phyloP scores from a whole-genome alignment of 2,113 vertebrate species.

The Myxocyprinus asiaticus region DNA sequence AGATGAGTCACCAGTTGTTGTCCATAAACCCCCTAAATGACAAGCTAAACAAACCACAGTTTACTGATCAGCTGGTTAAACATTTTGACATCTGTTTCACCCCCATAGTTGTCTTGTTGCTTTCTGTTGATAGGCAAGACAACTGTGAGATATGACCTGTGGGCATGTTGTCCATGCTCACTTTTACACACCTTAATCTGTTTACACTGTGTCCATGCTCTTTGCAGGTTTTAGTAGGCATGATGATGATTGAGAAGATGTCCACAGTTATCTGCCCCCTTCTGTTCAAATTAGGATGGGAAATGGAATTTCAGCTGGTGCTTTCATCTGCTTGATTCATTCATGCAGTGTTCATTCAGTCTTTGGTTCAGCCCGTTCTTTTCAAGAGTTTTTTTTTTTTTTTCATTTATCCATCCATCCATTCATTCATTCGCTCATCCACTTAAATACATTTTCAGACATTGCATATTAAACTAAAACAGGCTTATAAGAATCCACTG shows the following conservation, averaged over 20 bases:
- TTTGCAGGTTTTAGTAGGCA: too few relatives aligned
- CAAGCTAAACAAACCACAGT: slow-evolving; percentile 27
- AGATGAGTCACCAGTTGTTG: slow-evolving; percentile 48
- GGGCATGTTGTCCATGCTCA: not conserved
- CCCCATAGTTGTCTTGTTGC: not conserved
- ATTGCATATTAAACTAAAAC: not conserved
- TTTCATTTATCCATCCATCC: not conserved
- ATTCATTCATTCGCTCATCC: too few relatives aligned
- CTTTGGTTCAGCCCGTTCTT: not conserved
- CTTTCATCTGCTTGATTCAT: not conserved
- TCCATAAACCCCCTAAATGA: slow-evolving; percentile 43
- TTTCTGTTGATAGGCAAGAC: not conserved
- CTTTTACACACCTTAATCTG: not conserved
- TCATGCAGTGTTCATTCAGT: not conserved
- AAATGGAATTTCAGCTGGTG: not conserved
- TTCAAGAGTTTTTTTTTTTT: not conserved
- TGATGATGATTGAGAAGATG: too few relatives aligned
- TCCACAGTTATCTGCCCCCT: not conserved
- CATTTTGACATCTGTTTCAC: slow-evolving; percentile 33
- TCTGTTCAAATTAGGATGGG: not conserved
- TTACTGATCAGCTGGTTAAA: slow-evolving; percentile 34
- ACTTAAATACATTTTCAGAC: too few relatives aligned
- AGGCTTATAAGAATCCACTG: not conserved
- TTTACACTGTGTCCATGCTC: not conserved
- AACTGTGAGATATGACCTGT: slow-evolving; percentile 2